These are phyloP conservation scores for Antheraea pernyi DNA, from an alignment of 1,140 invertebrate genomes.

Conservation along the genomic window DNA sequence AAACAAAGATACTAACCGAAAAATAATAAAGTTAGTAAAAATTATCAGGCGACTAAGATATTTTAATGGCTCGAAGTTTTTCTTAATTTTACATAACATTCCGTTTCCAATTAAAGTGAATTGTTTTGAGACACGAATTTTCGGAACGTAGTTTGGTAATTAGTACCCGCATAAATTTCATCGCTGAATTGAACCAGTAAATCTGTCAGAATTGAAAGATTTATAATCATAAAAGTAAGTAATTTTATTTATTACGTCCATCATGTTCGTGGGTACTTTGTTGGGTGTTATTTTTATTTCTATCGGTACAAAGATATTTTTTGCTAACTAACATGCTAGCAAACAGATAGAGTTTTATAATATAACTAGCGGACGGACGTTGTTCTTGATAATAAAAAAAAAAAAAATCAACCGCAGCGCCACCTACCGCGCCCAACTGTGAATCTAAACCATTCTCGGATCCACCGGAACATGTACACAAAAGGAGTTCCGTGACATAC, in stretches of 20 bases:
- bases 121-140: not conserved
- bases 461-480: no score
- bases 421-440: no score
- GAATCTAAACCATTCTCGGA: no score
- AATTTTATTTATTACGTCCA: not conserved
- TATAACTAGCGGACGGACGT: no score
- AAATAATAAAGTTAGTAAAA: no score
- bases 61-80: not conserved
- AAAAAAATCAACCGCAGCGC: no score
- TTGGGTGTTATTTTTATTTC: not conserved
- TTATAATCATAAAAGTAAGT: not conserved
- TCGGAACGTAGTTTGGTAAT: not conserved
- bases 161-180: not conserved
- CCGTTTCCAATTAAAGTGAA: constrained; percentile 1
- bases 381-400: no score
- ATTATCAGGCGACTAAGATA: not conserved
- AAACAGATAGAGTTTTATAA: no score
- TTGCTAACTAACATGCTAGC: no score
- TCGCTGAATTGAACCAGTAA: not conserved
- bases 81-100: not conserved
- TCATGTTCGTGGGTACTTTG: not conserved
- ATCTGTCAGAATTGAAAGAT: constrained; percentile 1
- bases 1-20: no score
- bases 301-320: no score
- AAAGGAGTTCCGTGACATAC: no score